A percentile compares a stretch with the other conserved stretches of the same genome.
Evolutionary conservation across 1,140 invertebrate species (phyloP).

Genomic region (Scaptomyza montana): DNA sequence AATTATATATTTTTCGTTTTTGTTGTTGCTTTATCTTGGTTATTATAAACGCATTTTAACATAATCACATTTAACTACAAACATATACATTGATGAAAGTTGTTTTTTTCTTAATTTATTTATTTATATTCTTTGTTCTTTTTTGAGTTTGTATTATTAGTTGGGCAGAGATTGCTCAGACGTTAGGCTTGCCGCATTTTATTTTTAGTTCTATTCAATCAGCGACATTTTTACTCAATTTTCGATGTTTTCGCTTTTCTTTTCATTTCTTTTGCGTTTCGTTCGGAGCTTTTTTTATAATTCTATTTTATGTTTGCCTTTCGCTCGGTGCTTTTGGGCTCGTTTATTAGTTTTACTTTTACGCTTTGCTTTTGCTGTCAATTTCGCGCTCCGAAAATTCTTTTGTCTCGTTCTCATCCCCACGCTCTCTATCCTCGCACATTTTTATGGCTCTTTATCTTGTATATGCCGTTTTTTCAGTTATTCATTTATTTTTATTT

Average conservation of each 20-base stretch:
- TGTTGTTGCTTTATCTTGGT: conserved; percentile 17
- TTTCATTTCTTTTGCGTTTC: conserved; percentile 35
- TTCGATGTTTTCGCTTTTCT: conserved; percentile 53
- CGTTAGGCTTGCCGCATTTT: conserved; percentile 68
- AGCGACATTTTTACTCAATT: conserved; percentile 74
- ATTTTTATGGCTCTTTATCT: conserved; percentile 12
- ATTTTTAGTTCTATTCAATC: conserved; percentile 80
- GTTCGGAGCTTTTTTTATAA: conserved; percentile 16
- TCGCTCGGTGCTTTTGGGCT: conserved; percentile 39
- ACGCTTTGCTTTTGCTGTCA: conserved; percentile 36
- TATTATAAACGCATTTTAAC: conserved; percentile 56
- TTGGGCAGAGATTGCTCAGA: conserved; percentile 65
- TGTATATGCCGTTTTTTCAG: conserved; percentile 4
- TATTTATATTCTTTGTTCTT: conserved; percentile 12
- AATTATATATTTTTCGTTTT: conserved; percentile 58
- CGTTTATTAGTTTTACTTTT: conserved; percentile 52
- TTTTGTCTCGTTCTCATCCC: conserved; percentile 9
- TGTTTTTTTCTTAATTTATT: neutral
- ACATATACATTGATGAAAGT: conserved; percentile 25
- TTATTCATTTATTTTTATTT: neutral
- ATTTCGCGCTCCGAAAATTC: conserved; percentile 20
- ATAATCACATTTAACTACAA: conserved; percentile 40
- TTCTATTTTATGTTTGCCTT: conserved; percentile 56
- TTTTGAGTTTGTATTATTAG: conserved; percentile 35
- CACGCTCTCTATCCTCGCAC: conserved; percentile 5